phyloP scores from a whole-genome alignment of 2,797 vertebrate genomes.

The Rousettus madagascariensis region DNA sequence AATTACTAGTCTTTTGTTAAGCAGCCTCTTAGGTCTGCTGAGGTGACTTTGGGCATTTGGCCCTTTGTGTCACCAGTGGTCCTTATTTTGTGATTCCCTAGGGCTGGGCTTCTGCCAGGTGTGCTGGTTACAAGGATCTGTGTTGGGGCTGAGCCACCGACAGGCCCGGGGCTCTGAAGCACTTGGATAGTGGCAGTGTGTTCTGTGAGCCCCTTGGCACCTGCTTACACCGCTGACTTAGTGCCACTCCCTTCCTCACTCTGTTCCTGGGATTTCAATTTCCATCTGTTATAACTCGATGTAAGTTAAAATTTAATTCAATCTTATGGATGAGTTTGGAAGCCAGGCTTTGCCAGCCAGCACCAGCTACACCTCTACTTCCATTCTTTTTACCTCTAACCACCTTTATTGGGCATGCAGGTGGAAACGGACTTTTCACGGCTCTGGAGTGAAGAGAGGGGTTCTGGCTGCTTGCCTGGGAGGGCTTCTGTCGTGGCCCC shows the following conservation, averaged over 20 bases:
- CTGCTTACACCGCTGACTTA: background rate
- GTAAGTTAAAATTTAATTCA: background rate
- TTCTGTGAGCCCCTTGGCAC: background rate
- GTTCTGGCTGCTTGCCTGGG: background rate
- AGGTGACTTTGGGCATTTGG: background rate
- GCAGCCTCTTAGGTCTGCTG: background rate
- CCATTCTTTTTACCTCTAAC: background rate
- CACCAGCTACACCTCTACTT: background rate
- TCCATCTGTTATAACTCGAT: background rate
- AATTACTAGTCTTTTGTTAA: background rate
- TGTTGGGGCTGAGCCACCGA: background rate
- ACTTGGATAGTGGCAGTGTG: background rate
- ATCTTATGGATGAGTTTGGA: background rate
- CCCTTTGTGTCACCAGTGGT: background rate
- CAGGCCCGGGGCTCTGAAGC: background rate
- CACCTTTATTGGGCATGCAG: background rate
- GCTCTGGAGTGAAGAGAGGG: background rate
- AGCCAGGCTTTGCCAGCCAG: background rate
- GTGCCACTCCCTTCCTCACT: background rate
- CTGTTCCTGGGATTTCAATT: background rate
- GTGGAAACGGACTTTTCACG: background rate
- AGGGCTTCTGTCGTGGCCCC: background rate
- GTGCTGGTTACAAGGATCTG: background rate
- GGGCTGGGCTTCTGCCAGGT: background rate
- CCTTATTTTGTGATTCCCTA: background rate